phyloP scores from a whole-genome alignment of 2,888 invertebrate species.

The Abrostola tripartita region DNA sequence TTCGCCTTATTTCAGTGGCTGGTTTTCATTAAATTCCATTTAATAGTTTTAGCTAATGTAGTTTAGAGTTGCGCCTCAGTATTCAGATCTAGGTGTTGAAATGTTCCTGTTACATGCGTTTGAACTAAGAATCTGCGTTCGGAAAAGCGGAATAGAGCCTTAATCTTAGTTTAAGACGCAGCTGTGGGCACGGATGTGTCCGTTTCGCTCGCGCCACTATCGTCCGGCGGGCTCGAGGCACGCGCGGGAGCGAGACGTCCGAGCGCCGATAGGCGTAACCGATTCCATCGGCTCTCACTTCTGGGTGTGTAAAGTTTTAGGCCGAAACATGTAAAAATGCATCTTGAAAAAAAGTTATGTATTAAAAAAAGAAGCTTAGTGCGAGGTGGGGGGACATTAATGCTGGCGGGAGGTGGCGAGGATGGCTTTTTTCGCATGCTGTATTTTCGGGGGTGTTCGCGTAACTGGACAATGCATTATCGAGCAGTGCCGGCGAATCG shows the following conservation, averaged over 20 bases:
- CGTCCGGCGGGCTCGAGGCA: conserved; percentile 71
- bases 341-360: conserved; percentile 89
- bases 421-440: conserved; percentile 87
- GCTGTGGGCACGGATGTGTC: conserved; percentile 73
- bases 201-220: conserved; percentile 85
- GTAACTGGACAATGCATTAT: conserved; percentile 87
- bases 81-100: conserved; percentile 52
- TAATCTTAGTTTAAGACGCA: conserved; percentile 85
- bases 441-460: conserved; percentile 86
- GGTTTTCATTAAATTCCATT: conserved; percentile 62
- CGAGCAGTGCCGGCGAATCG: conserved; percentile 73
- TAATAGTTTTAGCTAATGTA: conserved; percentile 47
- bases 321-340: conserved; percentile 89
- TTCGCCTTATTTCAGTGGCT: conserved; percentile 70
- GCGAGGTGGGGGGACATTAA: conserved; percentile 87
- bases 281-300: conserved; percentile 75
- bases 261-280: conserved; percentile 82
- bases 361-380: conserved; percentile 88
- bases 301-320: conserved; percentile 89
- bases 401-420: conserved; percentile 83
- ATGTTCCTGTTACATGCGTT: conserved; percentile 71
- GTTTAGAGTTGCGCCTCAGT: conserved; percentile 39
- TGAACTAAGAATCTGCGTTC: conserved; percentile 77
- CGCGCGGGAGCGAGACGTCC: conserved; percentile 80
- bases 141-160: conserved; percentile 83